A percentile compares a stretch with the other conserved stretches of the same genome.
These are phyloP conservation scores for Zootoca vivipara DNA, from an alignment of 2,113 vertebrate genomes.

Conservation along the genomic window DNA sequence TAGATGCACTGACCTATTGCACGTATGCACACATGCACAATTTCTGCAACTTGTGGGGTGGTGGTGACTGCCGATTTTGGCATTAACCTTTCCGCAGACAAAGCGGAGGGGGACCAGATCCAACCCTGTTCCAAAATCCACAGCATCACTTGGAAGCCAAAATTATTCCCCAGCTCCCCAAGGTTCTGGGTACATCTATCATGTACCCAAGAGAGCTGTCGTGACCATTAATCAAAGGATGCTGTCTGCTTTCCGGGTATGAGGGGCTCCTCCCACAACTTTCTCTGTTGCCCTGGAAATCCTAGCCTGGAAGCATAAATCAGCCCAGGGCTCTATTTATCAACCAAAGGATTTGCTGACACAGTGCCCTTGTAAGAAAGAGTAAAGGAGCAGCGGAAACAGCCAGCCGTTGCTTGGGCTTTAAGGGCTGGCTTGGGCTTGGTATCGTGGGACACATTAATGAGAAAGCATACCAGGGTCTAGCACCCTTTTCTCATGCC, in stretches of 20 bases:
- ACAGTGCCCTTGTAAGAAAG: not conserved
- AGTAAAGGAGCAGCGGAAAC: not conserved
- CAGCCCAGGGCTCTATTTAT: constrained; percentile 25
- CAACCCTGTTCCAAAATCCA: not conserved
- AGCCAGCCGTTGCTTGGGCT: not conserved
- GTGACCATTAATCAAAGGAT: constrained; percentile 22
- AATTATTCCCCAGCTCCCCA: not conserved
- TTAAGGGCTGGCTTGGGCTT: not conserved
- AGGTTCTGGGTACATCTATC: constrained; percentile 12
- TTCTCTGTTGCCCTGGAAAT: not conserved
- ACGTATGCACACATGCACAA: not conserved
- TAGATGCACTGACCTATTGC: too few species aligned
- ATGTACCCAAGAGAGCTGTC: not conserved
- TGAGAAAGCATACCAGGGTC: too few species aligned
- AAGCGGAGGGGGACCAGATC: not conserved
- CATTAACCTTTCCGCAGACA: too few species aligned
- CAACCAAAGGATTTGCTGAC: constrained; percentile 11
- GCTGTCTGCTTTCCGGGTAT: not conserved
- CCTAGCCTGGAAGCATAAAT: constrained; percentile 13
- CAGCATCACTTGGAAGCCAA: not conserved
- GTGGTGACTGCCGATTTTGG: not conserved
- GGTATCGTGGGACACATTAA: too few species aligned
- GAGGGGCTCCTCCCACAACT: not conserved
- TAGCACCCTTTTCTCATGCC: not conserved
- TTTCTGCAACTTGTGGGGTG: not conserved